Base-by-base conservation (phyloP, 2,888 invertebrate genomes). In the Parapristionchus giblindavisi region DNA sequence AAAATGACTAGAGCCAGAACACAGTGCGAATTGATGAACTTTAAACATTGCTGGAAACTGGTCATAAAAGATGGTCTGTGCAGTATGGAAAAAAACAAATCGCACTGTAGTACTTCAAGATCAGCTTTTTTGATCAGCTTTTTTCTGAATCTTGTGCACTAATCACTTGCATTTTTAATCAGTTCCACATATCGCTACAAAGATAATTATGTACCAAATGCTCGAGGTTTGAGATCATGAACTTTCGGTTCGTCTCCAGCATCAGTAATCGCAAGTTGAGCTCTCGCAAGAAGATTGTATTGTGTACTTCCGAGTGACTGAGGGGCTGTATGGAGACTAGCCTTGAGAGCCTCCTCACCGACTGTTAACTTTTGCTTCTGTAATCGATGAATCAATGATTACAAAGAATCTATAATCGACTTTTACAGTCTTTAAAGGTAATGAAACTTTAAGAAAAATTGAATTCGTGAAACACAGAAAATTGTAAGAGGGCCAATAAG, bases 191-290 rank as follows among this genome's bases (percentile, higher is more conserved):
- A n/a, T n/a, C n/a, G n/a, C n/a, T n/a, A n/a, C n/a, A n/a, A n/a
- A n/a, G n/a, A n/a, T n/a, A n/a, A n/a, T 17, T 36, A 14, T 24
- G 14, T 56, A 82, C 81, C 83, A 61, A 83, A 83, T 3, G 83
- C 77, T 24, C 79, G 78, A 73, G 78, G 75, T 76, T 79, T 77
- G 52, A 83, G 77, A 68, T 83, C 81, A 71, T 81, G 81, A 52
- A 83, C 80, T 29, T 77, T 80, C 14, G 78, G 73, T 17, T 81
- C 80, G 51, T 81, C 80, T n/a, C 80, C 78, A 3, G 83, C 83
- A 75, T 83, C 83, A 1, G 80, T 76, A 14, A 81, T 73, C 29
- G 75, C 78, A 0, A 83, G 63, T 17, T 79, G 78, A 11, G 81
- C 79, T 32, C 80, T 77, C 3, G 82, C 82, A 5, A 83, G 76